phyloP scores from a whole-genome alignment of 2,888 invertebrate species.

The Polymixis lichenea region DNA sequence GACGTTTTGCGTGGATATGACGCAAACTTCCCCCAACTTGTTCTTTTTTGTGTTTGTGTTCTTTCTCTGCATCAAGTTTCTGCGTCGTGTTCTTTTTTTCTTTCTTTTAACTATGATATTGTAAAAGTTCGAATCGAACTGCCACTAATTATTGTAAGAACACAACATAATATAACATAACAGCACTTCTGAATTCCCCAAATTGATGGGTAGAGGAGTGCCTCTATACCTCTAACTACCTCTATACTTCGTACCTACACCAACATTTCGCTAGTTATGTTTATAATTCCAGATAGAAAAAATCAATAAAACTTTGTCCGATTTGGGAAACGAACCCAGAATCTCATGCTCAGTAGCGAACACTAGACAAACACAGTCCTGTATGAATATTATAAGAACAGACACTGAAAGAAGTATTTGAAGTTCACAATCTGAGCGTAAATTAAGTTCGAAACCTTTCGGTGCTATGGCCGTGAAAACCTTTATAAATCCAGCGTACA shows the following conservation, averaged over 20 bases:
- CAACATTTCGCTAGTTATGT: background rate
- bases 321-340: background rate
- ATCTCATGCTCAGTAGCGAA: background rate
- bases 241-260: background rate
- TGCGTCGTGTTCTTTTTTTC: too few species aligned
- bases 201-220: too few species aligned
- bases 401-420: background rate
- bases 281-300: background rate
- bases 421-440: background rate
- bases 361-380: background rate
- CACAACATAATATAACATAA: background rate
- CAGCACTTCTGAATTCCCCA: background rate
- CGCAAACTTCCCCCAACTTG: too few species aligned
- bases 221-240: too few species aligned
- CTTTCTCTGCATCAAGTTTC: too few species aligned
- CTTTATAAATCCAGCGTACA: background rate
- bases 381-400: background rate
- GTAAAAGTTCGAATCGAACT: background rate
- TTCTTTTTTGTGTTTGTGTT: too few species aligned
- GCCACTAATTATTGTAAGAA: background rate
- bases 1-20: too few species aligned
- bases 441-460: background rate
- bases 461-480: slow-evolving; percentile 1
- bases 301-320: background rate
- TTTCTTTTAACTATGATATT: background rate